Evolutionary conservation across 2,113 vertebrate species (phyloP).

Genomic region (Crotalus horridus): DNA sequence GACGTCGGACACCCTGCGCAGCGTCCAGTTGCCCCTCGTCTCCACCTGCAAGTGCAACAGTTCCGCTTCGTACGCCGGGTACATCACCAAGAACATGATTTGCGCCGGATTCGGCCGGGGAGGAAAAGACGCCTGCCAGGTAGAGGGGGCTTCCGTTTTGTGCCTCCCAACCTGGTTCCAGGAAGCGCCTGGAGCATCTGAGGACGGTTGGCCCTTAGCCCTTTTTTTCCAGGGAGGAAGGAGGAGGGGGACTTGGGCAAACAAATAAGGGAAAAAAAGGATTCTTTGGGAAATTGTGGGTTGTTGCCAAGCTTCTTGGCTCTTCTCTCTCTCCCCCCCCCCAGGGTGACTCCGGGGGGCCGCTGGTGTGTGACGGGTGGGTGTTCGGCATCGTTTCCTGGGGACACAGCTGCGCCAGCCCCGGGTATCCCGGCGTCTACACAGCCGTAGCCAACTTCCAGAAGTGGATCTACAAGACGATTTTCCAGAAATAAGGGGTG

Average conservation of each 20-base stretch:
- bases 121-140: slow-evolving; percentile 78
- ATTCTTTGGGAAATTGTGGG: not conserved
- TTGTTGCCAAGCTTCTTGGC: not conserved
- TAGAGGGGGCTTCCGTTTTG: slow-evolving; percentile 22
- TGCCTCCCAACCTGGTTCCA: not conserved
- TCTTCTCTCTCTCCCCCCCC: not conserved
- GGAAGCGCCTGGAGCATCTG: not conserved
- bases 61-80: slow-evolving; percentile 67
- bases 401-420: slow-evolving; percentile 73
- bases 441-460: slow-evolving; percentile 74
- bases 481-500: slow-evolving; percentile 42
- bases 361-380: slow-evolving; percentile 75
- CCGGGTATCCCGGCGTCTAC: slow-evolving; percentile 78
- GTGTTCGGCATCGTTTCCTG: slow-evolving; percentile 81
- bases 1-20: slow-evolving; percentile 68
- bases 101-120: slow-evolving; percentile 74
- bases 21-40: slow-evolving; percentile 73
- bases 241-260: too few species aligned
- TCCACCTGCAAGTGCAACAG: slow-evolving; percentile 68
- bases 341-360: slow-evolving; percentile 80
- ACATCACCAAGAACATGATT: slow-evolving; percentile 76
- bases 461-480: slow-evolving; percentile 76
- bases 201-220: too few species aligned
- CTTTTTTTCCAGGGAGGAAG: not conserved
- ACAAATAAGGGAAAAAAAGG: not conserved